A percentile compares a stretch with the other conserved stretches of the same genome.
Conservation (phyloP, 2,113 vertebrate genomes). For the Nansenia antarctica region DNA sequence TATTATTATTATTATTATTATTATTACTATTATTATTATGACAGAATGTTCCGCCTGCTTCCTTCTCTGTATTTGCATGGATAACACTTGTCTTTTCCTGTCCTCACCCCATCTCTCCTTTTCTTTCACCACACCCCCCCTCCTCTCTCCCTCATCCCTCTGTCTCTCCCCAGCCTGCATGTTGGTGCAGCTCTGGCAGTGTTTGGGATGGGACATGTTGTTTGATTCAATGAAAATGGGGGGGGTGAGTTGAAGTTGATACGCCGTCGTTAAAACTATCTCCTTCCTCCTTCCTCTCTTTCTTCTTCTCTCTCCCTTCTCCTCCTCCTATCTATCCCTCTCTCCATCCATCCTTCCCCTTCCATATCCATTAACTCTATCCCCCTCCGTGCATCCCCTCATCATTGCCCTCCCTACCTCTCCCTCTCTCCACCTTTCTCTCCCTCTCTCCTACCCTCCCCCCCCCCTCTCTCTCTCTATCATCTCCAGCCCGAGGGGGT, state of each 20-base stretch:
- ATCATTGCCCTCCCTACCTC: background rate
- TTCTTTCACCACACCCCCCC: slow-evolving; percentile 34
- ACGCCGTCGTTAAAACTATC: too few relatives aligned
- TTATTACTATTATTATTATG: too few relatives aligned
- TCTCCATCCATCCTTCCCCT: background rate
- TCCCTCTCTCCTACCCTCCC: slow-evolving; percentile 16
- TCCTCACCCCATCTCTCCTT: slow-evolving; percentile 16
- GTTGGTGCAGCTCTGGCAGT: too few relatives aligned
- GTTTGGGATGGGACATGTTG: too few relatives aligned
- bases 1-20: too few relatives aligned
- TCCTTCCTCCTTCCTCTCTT: too few relatives aligned
- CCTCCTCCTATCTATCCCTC: background rate
- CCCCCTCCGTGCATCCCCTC: too few relatives aligned
- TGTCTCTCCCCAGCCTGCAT: background rate
- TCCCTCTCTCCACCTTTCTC: slow-evolving; percentile 7
- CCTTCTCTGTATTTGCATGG: slow-evolving; percentile 46
- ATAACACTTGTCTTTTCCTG: slow-evolving; percentile 45
- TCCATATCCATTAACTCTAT: too few relatives aligned
- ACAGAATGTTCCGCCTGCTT: slow-evolving; percentile 36
- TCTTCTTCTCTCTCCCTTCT: background rate
- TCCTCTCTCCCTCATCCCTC: slow-evolving; percentile 36
- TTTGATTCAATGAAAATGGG: too few relatives aligned
- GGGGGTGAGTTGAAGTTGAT: too few relatives aligned
- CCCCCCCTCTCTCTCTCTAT: slow-evolving; percentile 32
- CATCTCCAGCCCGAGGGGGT: slow-evolving; percentile 55